These are phyloP conservation scores for Podargus strigoides DNA, from an alignment of 2,797 vertebrate genomes.

Conservation along the genomic window DNA sequence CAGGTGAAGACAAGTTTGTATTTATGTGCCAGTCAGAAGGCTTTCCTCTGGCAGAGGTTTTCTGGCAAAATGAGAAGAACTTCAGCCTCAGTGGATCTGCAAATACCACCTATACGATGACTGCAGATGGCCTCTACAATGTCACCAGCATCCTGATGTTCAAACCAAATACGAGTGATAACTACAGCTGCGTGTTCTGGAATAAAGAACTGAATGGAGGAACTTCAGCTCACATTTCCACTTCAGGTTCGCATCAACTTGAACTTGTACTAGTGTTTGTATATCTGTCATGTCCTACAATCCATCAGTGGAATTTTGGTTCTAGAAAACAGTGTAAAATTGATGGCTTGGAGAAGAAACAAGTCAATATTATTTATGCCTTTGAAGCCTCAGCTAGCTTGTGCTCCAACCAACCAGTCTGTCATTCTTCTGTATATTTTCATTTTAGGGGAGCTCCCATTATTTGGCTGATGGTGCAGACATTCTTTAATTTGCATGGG, in stretches of 20 bases:
- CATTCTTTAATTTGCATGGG: neutral
- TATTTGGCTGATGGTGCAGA: neutral
- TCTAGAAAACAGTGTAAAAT: neutral
- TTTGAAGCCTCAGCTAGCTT: neutral
- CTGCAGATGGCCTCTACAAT: constrained; percentile 71
- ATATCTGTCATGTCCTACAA: neutral
- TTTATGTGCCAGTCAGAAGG: constrained; percentile 82
- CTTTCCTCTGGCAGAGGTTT: constrained; percentile 76
- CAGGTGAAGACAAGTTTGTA: constrained; percentile 57
- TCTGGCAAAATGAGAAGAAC: constrained; percentile 69
- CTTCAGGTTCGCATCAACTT: constrained; percentile 68
- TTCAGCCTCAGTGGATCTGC: constrained; percentile 21
- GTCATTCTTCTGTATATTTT: neutral
- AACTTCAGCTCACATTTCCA: constrained; percentile 66
- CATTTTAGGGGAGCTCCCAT: neutral
- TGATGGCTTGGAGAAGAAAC: neutral
- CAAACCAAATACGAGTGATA: constrained; percentile 62
- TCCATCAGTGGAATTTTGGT: neutral
- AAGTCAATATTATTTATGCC: neutral
- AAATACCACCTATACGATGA: constrained; percentile 60
- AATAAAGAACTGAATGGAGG: constrained; percentile 44
- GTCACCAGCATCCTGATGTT: constrained; percentile 77
- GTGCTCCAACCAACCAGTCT: neutral
- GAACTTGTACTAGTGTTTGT: neutral
- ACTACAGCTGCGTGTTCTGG: constrained; percentile 81